Evolutionary conservation across 2,113 vertebrate genomes (phyloP), one percentile per base, ranked within the genome.

Genomic region (Meles meles): DNA sequence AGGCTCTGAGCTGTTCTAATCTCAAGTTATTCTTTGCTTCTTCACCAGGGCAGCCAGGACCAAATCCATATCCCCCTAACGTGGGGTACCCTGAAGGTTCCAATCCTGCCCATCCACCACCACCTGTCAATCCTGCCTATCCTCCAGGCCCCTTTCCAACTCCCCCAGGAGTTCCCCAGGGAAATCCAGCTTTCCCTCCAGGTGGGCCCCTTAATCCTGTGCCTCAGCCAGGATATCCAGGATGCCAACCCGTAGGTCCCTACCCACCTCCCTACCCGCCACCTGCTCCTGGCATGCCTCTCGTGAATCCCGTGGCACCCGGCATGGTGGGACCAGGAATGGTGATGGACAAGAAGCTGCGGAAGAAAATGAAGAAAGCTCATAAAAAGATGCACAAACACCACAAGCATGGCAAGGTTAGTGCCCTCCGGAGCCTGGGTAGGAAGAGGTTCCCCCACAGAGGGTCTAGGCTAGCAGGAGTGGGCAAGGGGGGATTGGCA

Each of bases 321-420:
- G 99, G 98, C 47, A 98, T 98, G 63, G 1, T 98, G 47, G 96
- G 84, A 59, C 98, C 98, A 52, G 94, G 98, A 96, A 95, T 97
- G 98, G 98, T 98, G 97, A 93, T 67, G 86, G 95, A 99, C 94
- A 99, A 99, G 98, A 99, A 99, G 98, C 97, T 98, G 98, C 98
- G 94, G 96, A 99, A 99, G 98, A 99, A 98, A 97, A 99, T 98
- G 98, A 99, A 99, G 98, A 99, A 99, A 97, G 98, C 93, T 31
- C 98, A 99, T 59, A 99, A 99, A 92, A 99, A 98, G 89, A 88
- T 94, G 5, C 98, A 98, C 49, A 98, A 98, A 59, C 97, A 96
- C 6, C 98, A 98, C 25, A 98, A 97, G 59, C 98, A 98, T 52
- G 98, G 99, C 83, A 99, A 99, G 99, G 99, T 99, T 65, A 98